Evolutionary conservation across 1,140 invertebrate species (phyloP).

Genomic region (Phymastichus coffea): DNA sequence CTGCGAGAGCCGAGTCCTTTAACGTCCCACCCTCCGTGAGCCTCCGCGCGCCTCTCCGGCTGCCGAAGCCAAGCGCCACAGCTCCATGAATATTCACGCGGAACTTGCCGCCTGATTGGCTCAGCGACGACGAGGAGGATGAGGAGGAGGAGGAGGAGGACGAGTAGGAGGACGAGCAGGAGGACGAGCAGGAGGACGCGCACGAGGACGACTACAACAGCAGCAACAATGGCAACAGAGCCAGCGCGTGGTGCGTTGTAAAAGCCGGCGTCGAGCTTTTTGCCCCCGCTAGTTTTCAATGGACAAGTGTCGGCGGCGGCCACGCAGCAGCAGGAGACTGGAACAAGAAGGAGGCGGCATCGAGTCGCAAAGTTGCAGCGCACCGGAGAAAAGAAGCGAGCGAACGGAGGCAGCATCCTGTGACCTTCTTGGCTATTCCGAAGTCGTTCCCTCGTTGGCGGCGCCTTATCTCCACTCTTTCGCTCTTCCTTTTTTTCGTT

Average conservation of each 20-base stretch:
- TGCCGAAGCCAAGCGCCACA: background rate
- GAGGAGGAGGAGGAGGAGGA: slow-evolving; percentile 29
- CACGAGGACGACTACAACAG: slow-evolving; percentile 1
- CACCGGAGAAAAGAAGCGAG: background rate
- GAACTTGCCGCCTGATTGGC: slow-evolving; percentile 42
- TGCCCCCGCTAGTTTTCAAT: too few species aligned
- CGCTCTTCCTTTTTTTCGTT: background rate
- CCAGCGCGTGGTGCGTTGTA: too few species aligned
- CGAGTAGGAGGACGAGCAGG: background rate
- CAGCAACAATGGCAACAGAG: too few species aligned
- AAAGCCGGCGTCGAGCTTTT: too few species aligned
- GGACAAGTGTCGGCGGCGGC: background rate
- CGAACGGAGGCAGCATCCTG: background rate
- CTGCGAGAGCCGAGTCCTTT: background rate
- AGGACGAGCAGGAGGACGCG: background rate
- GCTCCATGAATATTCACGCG: slow-evolving; percentile 43
- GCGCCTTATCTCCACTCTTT: slow-evolving; percentile 30
- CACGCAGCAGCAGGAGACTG: background rate
- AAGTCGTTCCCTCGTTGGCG: slow-evolving; percentile 3
- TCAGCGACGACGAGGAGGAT: too few species aligned
- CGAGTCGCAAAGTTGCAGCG: background rate
- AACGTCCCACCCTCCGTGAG: background rate
- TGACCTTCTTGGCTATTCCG: slow-evolving; percentile 9
- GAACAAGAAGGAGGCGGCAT: background rate
- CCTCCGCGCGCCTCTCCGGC: background rate